Evolutionary conservation across 2,888 invertebrate species (phyloP).

Genomic region (Brenthis hecate): DNA sequence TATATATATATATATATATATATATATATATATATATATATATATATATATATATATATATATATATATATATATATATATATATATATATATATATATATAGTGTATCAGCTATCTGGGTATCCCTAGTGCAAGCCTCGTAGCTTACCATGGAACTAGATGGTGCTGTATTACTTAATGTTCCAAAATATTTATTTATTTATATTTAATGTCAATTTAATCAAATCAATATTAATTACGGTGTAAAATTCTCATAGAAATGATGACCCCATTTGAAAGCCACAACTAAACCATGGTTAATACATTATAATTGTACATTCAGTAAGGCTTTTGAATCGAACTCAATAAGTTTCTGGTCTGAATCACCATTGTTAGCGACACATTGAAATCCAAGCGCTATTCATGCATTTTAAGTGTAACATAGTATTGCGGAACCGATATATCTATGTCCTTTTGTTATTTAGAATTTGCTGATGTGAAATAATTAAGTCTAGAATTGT

Average conservation of each 20-base stretch:
- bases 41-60: too few species aligned
- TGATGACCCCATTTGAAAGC: background rate
- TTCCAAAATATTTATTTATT: too few species aligned
- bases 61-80: too few species aligned
- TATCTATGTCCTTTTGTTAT: constrained; percentile 20
- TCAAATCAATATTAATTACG: background rate
- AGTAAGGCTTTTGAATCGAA: constrained; percentile 17
- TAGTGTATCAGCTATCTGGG: too few species aligned
- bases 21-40: too few species aligned
- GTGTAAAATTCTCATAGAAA: constrained; percentile 7
- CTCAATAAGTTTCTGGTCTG: constrained; percentile 29
- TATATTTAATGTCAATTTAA: constrained; percentile 1
- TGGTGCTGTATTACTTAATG: too few species aligned
- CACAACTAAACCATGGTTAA: constrained; percentile 13
- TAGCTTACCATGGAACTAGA: too few species aligned
- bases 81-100: too few species aligned
- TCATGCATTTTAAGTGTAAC: constrained; percentile 28
- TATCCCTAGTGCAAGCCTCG: too few species aligned
- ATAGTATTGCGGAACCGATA: constrained; percentile 11
- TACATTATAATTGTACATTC: constrained; percentile 23
- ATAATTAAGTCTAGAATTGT: constrained; percentile 11
- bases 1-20: too few species aligned
- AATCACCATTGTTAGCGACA: constrained; percentile 27
- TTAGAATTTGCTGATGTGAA: constrained; percentile 17
- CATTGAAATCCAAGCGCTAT: constrained; percentile 22